Base-by-base conservation (phyloP, 1,140 invertebrate genomes). In the Macrostomum lignano region DNA sequence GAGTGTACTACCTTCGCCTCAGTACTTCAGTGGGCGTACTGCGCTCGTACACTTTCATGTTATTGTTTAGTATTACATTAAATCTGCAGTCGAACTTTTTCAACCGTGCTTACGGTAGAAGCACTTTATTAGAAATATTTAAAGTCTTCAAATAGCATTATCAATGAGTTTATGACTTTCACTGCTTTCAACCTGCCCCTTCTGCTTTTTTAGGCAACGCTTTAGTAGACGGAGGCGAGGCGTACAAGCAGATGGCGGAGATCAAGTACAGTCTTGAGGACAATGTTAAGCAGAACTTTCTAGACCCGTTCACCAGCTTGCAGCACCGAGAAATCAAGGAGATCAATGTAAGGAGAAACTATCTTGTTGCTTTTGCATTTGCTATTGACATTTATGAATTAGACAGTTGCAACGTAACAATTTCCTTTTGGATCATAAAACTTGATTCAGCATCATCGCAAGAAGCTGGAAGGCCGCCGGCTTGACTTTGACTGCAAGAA, bases 241-340 rank as follows among this genome's bases (percentile, higher is more conserved):
- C 77, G 17, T 67, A 91, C 52, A 84, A 78, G 57, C 81, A 93
- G 63, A 79, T 96, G 73, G 84, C 86, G 9, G 88, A 96, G 57
- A 73, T 91, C 32, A 96, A 96, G 62, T 96, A 94, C 61, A 81
- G 84, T 28, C 61, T 96, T 44, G 88, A 98, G 64, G 88, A 96
- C 59, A 88, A 82, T 62, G 86, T 94, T 45, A 94, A 94, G 60
- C 86, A 96, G 60, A 94, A 91, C 65, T 94, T 96, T 64, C 65
- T 98, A 35, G 86, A 96, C 58, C 88, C 88, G 19, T 61, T 96
- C 38, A 76, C 82, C 60, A 78, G 91, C 60, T 65, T 96, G 51
- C 81, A 91, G 61, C 81, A 71, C 38, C 94, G 93, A 66, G 88
- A 98, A 59, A 65, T 98, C 14, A 94, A 93, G 63, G 86, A 96